These are phyloP conservation scores for Aldrovandia affinis DNA, from an alignment of 2,797 vertebrate species.

Conservation along the genomic window DNA sequence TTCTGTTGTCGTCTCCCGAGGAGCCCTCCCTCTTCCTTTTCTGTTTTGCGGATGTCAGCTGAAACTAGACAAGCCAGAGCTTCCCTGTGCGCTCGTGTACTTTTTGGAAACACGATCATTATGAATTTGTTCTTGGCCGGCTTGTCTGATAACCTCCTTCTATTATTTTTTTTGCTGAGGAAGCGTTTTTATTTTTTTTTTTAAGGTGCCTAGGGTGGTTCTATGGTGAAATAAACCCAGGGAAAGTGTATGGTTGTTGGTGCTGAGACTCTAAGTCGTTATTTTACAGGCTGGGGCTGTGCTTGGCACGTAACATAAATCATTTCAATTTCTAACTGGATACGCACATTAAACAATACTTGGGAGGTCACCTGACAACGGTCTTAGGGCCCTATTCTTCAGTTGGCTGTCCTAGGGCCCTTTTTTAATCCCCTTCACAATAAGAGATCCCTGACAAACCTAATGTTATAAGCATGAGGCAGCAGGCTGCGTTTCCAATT, in stretches of 20 bases:
- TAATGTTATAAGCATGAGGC: not conserved
- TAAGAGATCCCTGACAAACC: not conserved
- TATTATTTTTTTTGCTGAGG: not conserved
- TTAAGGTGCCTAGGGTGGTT: not conserved
- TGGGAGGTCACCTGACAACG: not conserved
- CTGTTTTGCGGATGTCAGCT: constrained; percentile 9
- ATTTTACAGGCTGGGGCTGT: too few species aligned
- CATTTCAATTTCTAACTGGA: not conserved
- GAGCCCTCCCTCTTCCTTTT: not conserved
- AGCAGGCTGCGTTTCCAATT: not conserved
- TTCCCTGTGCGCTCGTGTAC: not conserved
- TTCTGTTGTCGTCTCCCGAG: not conserved
- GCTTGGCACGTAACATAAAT: not conserved
- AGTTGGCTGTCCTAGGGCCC: not conserved
- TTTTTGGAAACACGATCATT: not conserved
- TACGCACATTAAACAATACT: not conserved
- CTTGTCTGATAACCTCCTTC: not conserved
- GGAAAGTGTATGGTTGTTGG: not conserved
- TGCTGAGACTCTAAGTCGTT: too few species aligned
- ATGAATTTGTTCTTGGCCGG: not conserved
- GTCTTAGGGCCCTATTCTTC: not conserved
- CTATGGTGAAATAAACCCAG: not conserved
- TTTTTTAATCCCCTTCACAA: not conserved
- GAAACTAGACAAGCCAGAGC: not conserved
- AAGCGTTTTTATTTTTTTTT: not conserved